Conservation (phyloP, 1,140 invertebrate genomes). For the Drosophila arawakana region DNA sequence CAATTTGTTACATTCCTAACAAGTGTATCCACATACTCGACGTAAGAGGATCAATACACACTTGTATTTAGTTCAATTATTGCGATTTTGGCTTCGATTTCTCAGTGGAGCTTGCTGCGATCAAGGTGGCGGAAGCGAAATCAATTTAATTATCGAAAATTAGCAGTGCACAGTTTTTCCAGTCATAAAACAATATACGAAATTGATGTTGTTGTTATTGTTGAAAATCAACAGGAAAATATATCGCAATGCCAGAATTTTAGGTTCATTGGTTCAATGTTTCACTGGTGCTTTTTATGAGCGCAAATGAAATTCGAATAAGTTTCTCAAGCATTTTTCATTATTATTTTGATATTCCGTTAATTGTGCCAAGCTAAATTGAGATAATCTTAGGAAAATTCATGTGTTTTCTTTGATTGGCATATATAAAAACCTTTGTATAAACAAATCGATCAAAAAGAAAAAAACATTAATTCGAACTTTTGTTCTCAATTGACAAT, state of each 20-base stretch:
- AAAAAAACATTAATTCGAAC: background rate
- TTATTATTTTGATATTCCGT: conserved; percentile 55
- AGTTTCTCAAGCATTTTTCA: conserved; percentile 55
- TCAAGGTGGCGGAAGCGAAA: conserved; percentile 78
- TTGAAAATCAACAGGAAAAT: conserved; percentile 39
- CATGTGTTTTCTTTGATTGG: conserved; percentile 56
- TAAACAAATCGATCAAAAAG: conserved; percentile 14
- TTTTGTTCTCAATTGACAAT: conserved; percentile 11
- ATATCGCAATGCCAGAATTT: conserved; percentile 27
- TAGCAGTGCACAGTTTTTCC: conserved; percentile 37
- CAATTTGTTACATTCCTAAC: background rate
- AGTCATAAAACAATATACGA: conserved; percentile 51
- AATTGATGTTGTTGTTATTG: conserved; percentile 23
- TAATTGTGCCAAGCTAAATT: conserved; percentile 56
- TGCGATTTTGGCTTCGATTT: conserved; percentile 48
- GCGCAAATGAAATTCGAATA: conserved; percentile 56
- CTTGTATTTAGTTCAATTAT: conserved; percentile 30
- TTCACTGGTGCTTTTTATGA: conserved; percentile 47
- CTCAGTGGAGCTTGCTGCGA: conserved; percentile 35
- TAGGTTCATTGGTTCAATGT: conserved; percentile 51
- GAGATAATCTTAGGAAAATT: conserved; percentile 23
- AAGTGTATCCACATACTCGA: background rate
- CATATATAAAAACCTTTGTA: conserved; percentile 8
- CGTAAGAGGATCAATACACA: conserved; percentile 26
- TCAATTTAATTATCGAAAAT: conserved; percentile 70